phyloP scores from a whole-genome alignment of 2,113 vertebrate genomes.

The Sinocyclocheilus maitianheensis region DNA sequence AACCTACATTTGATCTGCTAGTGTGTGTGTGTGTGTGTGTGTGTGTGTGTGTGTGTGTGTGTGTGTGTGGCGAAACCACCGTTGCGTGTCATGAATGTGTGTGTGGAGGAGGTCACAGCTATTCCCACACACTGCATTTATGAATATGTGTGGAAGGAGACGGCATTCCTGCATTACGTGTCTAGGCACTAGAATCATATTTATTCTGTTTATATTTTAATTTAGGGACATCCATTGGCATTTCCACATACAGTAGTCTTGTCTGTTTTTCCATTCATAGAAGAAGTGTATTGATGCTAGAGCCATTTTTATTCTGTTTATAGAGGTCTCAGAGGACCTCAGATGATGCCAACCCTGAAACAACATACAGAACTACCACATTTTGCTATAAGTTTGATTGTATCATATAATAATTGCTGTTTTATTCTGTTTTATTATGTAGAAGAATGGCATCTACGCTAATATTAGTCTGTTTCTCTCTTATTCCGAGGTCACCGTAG shows the following conservation, averaged over 20 bases:
- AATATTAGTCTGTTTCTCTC: too few species aligned
- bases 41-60: slow-evolving; percentile 20
- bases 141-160: slow-evolving; percentile 13
- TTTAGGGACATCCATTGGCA: not conserved
- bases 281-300: not conserved
- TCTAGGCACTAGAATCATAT: not conserved
- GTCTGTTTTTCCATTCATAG: too few species aligned
- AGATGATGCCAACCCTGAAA: too few species aligned
- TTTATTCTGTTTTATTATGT: too few species aligned
- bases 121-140: slow-evolving; percentile 13
- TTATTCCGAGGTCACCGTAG: too few species aligned
- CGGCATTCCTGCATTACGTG: slow-evolving; percentile 1
- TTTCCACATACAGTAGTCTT: too few species aligned
- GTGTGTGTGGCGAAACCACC: not conserved
- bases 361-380: too few species aligned
- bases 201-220: not conserved
- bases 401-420: too few species aligned
- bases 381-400: too few species aligned
- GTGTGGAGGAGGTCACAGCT: slow-evolving; percentile 19
- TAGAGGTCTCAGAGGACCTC: too few species aligned
- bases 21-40: slow-evolving; percentile 47
- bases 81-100: slow-evolving; percentile 14
- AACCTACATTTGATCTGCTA: slow-evolving; percentile 46
- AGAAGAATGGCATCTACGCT: too few species aligned
- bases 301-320: not conserved